phyloP scores from a whole-genome alignment of 2,113 vertebrate species.

The Mugil cephalus region DNA sequence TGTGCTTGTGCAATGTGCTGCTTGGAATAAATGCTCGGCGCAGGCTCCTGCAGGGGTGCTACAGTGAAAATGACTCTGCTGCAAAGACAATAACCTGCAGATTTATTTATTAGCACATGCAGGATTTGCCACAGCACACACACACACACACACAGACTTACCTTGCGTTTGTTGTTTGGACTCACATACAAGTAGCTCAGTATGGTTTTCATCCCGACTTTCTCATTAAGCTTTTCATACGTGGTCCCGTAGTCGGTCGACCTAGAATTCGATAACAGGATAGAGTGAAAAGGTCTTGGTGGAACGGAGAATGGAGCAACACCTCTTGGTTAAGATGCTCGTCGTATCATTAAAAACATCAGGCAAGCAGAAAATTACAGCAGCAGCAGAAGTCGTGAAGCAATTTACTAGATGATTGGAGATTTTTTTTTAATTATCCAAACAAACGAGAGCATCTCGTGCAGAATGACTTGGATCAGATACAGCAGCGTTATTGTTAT shows the following conservation, averaged over 20 bases:
- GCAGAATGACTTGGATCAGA: constrained; percentile 14
- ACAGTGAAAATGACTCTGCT: constrained; percentile 24
- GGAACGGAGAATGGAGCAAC: constrained; percentile 36
- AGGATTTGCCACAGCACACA: no score
- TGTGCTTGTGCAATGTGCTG: constrained; percentile 30
- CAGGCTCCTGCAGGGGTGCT: constrained; percentile 36
- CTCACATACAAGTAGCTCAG: constrained; percentile 96
- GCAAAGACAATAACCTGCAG: constrained; percentile 20
- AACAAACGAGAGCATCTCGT: constrained; percentile 63
- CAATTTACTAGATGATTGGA: constrained; percentile 75
- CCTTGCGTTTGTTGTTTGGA: constrained; percentile 96
- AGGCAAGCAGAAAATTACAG: constrained; percentile 81
- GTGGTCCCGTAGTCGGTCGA: constrained; percentile 96
- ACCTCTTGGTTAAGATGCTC: constrained; percentile 68
- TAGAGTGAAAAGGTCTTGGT: constrained; percentile 67
- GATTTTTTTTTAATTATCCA: constrained; percentile 70
- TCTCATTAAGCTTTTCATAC: constrained; percentile 95
- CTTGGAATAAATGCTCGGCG: constrained; percentile 10
- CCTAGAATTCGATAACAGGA: constrained; percentile 88
- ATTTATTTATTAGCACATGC: constrained; percentile 10
- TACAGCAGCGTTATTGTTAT: constrained; percentile 1
- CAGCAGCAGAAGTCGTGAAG: constrained; percentile 68
- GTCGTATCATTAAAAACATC: constrained; percentile 72
- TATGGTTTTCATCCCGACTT: constrained; percentile 93
- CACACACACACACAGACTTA: constrained; percentile 69